A percentile compares a stretch with the other conserved stretches of the same genome.
phyloP scores from a whole-genome alignment of 35 echinoderm and acorn worm species.

The Holothuria glaberrima region DNA sequence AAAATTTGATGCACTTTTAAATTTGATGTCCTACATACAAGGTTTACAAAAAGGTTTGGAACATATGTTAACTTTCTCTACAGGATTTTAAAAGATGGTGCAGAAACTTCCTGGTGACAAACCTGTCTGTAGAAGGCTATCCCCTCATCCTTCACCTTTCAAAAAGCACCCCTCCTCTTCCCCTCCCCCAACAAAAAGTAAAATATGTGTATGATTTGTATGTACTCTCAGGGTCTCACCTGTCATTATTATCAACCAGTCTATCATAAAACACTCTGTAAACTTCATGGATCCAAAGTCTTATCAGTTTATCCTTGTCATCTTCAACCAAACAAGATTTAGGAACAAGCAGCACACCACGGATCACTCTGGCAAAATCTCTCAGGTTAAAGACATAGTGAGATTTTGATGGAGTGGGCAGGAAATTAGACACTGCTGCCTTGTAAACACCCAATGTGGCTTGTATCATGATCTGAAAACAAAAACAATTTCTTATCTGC shows the following conservation, averaged over 20 bases:
- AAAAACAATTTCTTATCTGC: too few relatives aligned
- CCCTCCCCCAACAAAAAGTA: too few relatives aligned
- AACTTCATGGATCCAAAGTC: slow-evolving; percentile 98
- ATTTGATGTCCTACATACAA: too few relatives aligned
- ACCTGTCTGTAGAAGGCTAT: too few relatives aligned
- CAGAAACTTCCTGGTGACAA: too few relatives aligned
- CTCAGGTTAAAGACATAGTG: slow-evolving; percentile 99
- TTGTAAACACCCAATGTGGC: slow-evolving; percentile 99
- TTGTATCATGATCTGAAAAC: slow-evolving; percentile 85
- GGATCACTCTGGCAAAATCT: slow-evolving; percentile 97
- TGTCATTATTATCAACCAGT: slow-evolving; percentile 93
- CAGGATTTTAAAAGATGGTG: too few relatives aligned
- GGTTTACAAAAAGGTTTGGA: too few relatives aligned
- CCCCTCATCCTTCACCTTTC: too few relatives aligned
- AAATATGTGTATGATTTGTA: neutral
- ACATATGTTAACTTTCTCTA: too few relatives aligned
- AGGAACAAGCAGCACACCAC: slow-evolving; percentile 86
- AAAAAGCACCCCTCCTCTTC: too few relatives aligned
- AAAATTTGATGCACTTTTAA: too few relatives aligned
- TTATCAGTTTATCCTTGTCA: slow-evolving; percentile 96
- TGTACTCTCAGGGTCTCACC: slow-evolving; percentile 66
- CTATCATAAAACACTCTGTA: slow-evolving; percentile 96
- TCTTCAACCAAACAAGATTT: slow-evolving; percentile 76
- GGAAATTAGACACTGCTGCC: slow-evolving; percentile 82
- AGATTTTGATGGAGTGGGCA: slow-evolving; percentile 97